Conservation (phyloP, 2,797 vertebrate species). For the Mus spretus region DNA sequence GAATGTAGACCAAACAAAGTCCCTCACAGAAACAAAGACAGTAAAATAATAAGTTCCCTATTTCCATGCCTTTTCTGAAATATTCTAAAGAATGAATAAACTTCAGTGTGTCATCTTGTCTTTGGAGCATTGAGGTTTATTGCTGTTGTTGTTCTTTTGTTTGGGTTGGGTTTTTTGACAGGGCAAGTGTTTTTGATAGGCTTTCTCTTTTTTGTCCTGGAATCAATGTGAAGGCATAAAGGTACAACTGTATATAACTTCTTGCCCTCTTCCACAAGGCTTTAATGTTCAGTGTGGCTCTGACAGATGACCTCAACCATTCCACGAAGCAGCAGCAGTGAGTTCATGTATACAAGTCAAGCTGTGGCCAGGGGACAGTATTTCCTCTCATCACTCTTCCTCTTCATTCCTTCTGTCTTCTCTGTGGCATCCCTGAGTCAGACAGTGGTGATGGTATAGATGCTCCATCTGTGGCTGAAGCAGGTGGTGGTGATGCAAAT, state of each 20-base stretch:
- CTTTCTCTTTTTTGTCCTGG: not conserved
- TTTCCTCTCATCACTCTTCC: not conserved
- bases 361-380: not conserved
- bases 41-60: not conserved
- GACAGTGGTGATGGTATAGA: not conserved
- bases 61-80: not conserved
- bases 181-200: not conserved
- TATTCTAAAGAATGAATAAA: not conserved
- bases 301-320: no score
- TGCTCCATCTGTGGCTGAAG: no score
- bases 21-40: not conserved
- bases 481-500: no score
- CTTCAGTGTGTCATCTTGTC: not conserved
- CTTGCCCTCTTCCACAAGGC: not conserved
- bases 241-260: not conserved
- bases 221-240: not conserved
- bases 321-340: not conserved
- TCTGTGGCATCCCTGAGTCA: not conserved
- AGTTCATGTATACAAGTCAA: not conserved
- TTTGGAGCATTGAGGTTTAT: not conserved
- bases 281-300: not conserved
- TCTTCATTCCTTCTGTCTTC: not conserved
- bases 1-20: conserved; percentile 7
- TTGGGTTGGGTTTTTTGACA: not conserved
- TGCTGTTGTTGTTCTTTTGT: not conserved